phyloP scores from a whole-genome alignment of 2,888 invertebrate species.

The Resseliella maxima region DNA sequence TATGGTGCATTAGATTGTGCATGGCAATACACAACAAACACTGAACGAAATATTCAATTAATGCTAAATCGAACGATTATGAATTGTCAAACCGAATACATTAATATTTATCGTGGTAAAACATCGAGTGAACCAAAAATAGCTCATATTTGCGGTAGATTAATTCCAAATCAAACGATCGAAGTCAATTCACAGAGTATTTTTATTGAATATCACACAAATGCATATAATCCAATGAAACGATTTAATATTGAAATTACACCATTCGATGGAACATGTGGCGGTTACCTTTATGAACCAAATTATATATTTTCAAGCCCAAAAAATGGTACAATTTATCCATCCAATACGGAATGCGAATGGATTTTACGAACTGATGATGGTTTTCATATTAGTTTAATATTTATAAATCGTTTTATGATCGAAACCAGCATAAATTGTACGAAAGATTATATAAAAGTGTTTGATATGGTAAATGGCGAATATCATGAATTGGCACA shows the following conservation, averaged over 20 bases:
- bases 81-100: constrained; percentile 71
- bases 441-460: constrained; percentile 79
- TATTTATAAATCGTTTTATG: constrained; percentile 78
- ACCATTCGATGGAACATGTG: constrained; percentile 71
- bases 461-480: constrained; percentile 72
- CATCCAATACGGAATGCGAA: constrained; percentile 80
- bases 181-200: constrained; percentile 68
- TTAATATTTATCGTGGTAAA: constrained; percentile 70
- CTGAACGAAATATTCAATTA: constrained; percentile 63
- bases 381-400: constrained; percentile 77
- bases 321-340: constrained; percentile 72
- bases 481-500: constrained; percentile 70
- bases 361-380: constrained; percentile 77
- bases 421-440: constrained; percentile 79
- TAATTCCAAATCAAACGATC: constrained; percentile 60
- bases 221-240: constrained; percentile 61
- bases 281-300: constrained; percentile 68
- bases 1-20: constrained; percentile 74
- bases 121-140: constrained; percentile 68
- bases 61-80: constrained; percentile 66
- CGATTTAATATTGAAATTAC: constrained; percentile 58
- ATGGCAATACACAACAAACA: constrained; percentile 72
- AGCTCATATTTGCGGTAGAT: constrained; percentile 72
- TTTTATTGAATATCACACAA: constrained; percentile 78
- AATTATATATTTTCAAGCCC: constrained; percentile 72